Evolutionary conservation across 92 coral and sea anemone species (phyloP).

Genomic region (Paragorgia papillata): DNA sequence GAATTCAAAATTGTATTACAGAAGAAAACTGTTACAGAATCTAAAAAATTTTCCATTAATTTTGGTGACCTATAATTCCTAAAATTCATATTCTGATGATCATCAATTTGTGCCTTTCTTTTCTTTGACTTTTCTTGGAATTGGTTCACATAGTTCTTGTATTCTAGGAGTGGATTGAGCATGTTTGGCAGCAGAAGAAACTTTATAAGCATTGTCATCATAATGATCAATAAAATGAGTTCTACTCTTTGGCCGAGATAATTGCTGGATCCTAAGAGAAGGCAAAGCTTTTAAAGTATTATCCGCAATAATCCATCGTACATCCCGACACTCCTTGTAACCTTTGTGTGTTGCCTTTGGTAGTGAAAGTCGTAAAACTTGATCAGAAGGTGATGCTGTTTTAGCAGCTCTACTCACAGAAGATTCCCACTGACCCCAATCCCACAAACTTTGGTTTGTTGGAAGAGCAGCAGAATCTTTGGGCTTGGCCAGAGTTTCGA

Average conservation of each 20-base stretch:
- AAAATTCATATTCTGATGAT: no score
- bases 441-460: slow-evolving; percentile 92
- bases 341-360: slow-evolving; percentile 75
- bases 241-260: slow-evolving; percentile 91
- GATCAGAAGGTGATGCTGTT: slow-evolving; percentile 77
- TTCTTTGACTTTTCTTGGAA: slow-evolving; percentile 86
- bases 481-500: slow-evolving; percentile 72
- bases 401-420: slow-evolving; percentile 81
- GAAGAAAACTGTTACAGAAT: no score
- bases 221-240: slow-evolving; percentile 88
- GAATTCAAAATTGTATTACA: no score
- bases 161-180: slow-evolving; percentile 95
- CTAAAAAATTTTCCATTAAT: no score
- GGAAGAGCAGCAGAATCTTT: slow-evolving; percentile 74
- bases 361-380: slow-evolving; percentile 63
- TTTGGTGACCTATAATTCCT: no score
- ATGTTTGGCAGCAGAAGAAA: slow-evolving; percentile 82
- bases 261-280: slow-evolving; percentile 87
- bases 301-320: slow-evolving; percentile 78
- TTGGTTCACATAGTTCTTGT: slow-evolving; percentile 81
- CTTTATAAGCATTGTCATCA: slow-evolving; percentile 86
- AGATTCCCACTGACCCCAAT: slow-evolving; percentile 93
- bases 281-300: slow-evolving; percentile 88
- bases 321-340: slow-evolving; percentile 85
- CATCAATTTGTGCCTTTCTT: slow-evolving; percentile 60